phyloP scores from a whole-genome alignment of 1,140 invertebrate genomes.

The Brachionus rotundiformis region DNA sequence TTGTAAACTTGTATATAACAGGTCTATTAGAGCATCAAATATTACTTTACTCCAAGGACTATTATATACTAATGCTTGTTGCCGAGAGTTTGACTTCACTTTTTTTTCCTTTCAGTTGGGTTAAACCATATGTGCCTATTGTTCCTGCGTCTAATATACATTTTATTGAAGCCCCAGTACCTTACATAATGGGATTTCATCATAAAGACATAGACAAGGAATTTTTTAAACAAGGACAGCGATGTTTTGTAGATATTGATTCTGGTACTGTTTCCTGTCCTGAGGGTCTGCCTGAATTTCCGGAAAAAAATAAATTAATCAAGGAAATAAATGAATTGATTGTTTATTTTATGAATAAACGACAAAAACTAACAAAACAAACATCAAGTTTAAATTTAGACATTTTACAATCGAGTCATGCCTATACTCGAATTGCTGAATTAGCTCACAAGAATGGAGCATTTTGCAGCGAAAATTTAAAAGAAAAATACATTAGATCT shows the following conservation, averaged over 20 bases:
- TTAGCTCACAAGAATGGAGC: neutral
- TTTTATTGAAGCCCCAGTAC: constrained; percentile 97
- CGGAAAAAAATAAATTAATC: constrained; percentile 80
- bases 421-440: neutral
- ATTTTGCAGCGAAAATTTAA: neutral
- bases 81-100: constrained; percentile 87
- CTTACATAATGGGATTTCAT: constrained; percentile 90
- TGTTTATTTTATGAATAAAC: constrained; percentile 69
- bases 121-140: constrained; percentile 98
- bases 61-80: constrained; percentile 91
- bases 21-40: constrained; percentile 95
- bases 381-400: neutral
- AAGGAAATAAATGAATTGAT: constrained; percentile 79
- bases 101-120: constrained; percentile 93
- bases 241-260: constrained; percentile 92
- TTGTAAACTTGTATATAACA: constrained; percentile 90
- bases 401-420: constrained; percentile 50
- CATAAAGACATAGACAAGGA: constrained; percentile 57
- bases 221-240: constrained; percentile 46
- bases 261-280: constrained; percentile 84
- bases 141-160: constrained; percentile 89
- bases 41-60: constrained; percentile 85
- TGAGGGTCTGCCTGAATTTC: constrained; percentile 90
- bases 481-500: neutral
- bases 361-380: constrained; percentile 27